Base-by-base conservation (phyloP, 2,797 vertebrate species). In the Galago senegalensis region DNA sequence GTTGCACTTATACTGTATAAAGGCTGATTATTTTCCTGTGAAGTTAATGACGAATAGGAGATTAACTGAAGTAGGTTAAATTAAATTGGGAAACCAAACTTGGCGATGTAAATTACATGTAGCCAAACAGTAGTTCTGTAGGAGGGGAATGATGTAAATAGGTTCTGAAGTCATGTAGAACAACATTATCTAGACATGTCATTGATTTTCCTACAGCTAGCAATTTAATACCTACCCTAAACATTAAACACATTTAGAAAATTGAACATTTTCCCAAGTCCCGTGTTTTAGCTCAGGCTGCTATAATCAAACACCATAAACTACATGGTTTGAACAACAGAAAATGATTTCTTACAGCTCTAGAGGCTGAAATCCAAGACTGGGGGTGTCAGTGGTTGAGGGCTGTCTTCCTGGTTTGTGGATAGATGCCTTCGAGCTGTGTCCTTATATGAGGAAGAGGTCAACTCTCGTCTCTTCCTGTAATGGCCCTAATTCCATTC, bases 81-180 rank as follows among this genome's bases (percentile, higher is more conserved):
- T 95, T 93, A 93, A 96, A 93, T n/a, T 67, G 49, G 87, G 77
- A 95, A 96, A 87, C 72, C 75, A 90, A 82, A 86, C 20, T 12
- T 96, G 46, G 73, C 61, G 73, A 87, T 34, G 23, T 61, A 81
- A 88, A 79, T 91, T 76, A 34, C 31, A 76, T 16, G 9, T 73
- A 70, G 83, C 11, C 49, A 75, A n/a, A 40, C 34, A 95, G 46
- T 10, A 89, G 69, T 53, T 23, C 21, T n/a, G 5, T 46, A 18
- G 29, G 58, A 75, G 65, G 49, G 29, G 31, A 76, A 23, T 3
- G 5, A 8, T 21, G 10, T 31, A 73, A 73, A 67, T n/a, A 40
- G 12, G 23, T 7, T 70, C 46, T 76, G 40, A 9, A 37, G 31
- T 75, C 90, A 76, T 84, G 53, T 76, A 67, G 77, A 85, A 43